Evolutionary conservation across 2,113 vertebrate species (phyloP), one percentile per base, ranked within the genome.

Genomic region (Hemiprocne comata): DNA sequence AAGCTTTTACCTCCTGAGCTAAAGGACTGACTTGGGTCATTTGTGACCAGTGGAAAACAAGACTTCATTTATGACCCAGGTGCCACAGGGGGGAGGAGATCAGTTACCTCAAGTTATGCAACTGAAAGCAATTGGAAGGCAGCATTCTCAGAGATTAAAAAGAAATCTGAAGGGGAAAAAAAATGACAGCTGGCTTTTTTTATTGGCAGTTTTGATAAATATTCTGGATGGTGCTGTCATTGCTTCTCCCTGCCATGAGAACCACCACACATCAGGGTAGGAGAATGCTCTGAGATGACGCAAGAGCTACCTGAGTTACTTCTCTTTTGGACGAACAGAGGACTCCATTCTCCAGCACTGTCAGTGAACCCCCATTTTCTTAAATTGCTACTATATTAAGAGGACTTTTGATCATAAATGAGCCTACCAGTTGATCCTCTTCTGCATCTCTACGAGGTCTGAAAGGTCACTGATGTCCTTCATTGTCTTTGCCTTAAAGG

Each of bases 381-480:
- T 61, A 62, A 84, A 21, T 31, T 1, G 1, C 36, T 89, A 26
- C 11, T 40, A 9, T 28, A 66, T 60, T 31, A 48, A 58, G 26
- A 72, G 28, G 40, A 71, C 10, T 71, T 90, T 48, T 57, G 50
- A 58, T 61, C 17, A 50, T 48, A 79, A 78, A 51, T 13, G 26
- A 71, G 31, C 89, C 87, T 97, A 99, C 99, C 98, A 93, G 46
- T 66, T 85, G 6, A 93, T 91, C 55, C 84, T 98, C 93, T 96
- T 67, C 90, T 99, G 99, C 69, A 99, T 98, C 70, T 97, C 96
- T 58, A 99, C 98, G 4, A 99, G 98, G 61, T 97, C 96, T 9
- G 92, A 95, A 76, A 99, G 98, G 81, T 99, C 98, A 33, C 98
- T 97, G 50, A 99, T 73, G 15, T 99, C 99, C 94, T 98, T 98